A percentile compares a stretch with the other conserved stretches of the same genome.
Conservation (phyloP, 2,113 vertebrate genomes). For the Tragulus kanchil region DNA sequence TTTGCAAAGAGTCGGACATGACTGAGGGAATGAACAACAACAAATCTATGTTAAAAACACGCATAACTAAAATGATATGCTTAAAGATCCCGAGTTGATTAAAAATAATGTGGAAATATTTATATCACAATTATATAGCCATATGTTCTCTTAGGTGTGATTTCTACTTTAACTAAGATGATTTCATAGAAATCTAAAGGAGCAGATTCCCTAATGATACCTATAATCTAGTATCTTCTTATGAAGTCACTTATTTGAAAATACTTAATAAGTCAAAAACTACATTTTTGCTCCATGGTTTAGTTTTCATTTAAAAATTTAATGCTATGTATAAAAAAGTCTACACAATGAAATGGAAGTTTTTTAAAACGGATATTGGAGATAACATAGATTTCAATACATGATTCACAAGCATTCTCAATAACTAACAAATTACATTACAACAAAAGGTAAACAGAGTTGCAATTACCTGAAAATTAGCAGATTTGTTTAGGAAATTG, state of each 20-base stretch:
- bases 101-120: slow-evolving; percentile 3
- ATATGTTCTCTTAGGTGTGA: neutral
- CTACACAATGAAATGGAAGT: neutral
- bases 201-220: slow-evolving; percentile 8
- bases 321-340: neutral
- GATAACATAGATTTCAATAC: neutral
- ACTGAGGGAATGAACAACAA: no score
- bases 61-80: neutral
- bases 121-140: neutral
- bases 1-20: no score
- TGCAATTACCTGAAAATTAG: slow-evolving; percentile 7
- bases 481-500: slow-evolving; percentile 43
- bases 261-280: neutral
- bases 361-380: neutral
- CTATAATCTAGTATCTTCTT: neutral
- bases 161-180: slow-evolving; percentile 52
- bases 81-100: neutral
- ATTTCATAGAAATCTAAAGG: slow-evolving; percentile 46
- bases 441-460: neutral
- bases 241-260: slow-evolving; percentile 57
- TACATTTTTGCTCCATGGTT: neutral
- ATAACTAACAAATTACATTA: neutral
- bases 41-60: neutral
- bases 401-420: neutral
- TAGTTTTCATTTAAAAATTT: slow-evolving; percentile 49